Evolutionary conservation across 2,797 vertebrate species (phyloP).

Genomic region (Percopsis omiscomaycus): DNA sequence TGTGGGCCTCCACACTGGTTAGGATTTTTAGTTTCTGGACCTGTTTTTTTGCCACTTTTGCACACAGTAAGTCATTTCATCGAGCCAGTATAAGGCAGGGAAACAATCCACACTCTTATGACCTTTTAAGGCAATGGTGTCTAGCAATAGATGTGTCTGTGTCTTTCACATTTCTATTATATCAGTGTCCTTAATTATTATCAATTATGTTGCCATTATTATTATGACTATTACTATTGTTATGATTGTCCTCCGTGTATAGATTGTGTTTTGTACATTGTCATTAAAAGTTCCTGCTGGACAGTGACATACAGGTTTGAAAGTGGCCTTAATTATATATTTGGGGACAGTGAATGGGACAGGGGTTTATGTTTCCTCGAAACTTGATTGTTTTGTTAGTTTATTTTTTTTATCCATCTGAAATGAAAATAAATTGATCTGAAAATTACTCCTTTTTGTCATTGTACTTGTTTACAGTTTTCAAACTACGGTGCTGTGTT

Average conservation of each 20-base stretch:
- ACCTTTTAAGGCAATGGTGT: constrained; percentile 46
- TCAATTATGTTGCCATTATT: constrained; percentile 72
- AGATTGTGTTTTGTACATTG: constrained; percentile 80
- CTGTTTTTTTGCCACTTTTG: constrained; percentile 16
- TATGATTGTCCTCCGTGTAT: constrained; percentile 75
- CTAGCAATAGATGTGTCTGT: constrained; percentile 45
- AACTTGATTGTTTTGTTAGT: constrained; percentile 73
- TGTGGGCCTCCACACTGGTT: too few relatives aligned
- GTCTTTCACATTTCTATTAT: constrained; percentile 56
- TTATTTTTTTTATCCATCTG: constrained; percentile 61
- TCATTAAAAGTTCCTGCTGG: constrained; percentile 84
- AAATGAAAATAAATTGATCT: constrained; percentile 80
- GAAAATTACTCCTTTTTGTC: constrained; percentile 73
- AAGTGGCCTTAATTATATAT: constrained; percentile 82
- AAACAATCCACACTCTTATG: constrained; percentile 46
- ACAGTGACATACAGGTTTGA: constrained; percentile 81
- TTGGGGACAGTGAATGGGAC: constrained; percentile 74
- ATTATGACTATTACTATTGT: constrained; percentile 75
- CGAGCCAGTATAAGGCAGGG: constrained; percentile 57
- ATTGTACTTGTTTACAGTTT: constrained; percentile 74
- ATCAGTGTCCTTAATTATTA: constrained; percentile 57
- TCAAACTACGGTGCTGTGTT: constrained; percentile 58
- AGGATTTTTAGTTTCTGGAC: too few relatives aligned
- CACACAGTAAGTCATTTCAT: constrained; percentile 43
- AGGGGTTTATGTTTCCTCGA: constrained; percentile 68